Base-by-base conservation (phyloP, 2,797 vertebrate genomes). In the Anguilla marmorata region DNA sequence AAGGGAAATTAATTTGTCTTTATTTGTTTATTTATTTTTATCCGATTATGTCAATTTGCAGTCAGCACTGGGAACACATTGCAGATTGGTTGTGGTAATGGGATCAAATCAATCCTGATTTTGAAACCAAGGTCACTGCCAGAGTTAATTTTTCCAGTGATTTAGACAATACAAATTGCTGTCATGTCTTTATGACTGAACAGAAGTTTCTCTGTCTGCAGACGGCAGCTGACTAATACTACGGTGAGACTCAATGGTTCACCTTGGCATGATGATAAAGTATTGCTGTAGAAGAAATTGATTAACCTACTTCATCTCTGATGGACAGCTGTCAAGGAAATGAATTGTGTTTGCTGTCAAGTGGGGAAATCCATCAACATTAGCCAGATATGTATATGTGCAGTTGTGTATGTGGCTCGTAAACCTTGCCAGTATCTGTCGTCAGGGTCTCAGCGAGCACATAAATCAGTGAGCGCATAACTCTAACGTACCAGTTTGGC, bases 301-400 rank as follows among this genome's bases (percentile, higher is more conserved):
- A 92, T 91, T 90, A 90, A 12, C 11, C 60, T 19, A 54, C 88
- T 79, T 86, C 84, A 27, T 37, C 50, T 56, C 54, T 92, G 92
- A 93, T 86, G 86, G 92, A 91, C 92, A 92, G 91, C 88, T 90
- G 92, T 92, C 91, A 79, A 52, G 87, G 89, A 91, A 91, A 92
- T 89, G 89, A 89, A 91, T 91, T 87, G 86, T 83, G 83, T 89
- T 89, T 72, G 86, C 87, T 82, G 89, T 88, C 89, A 85, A 84
- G 86, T 37, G 80, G 86, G 85, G 86, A 89, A 86, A 90, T 91
- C 88, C 89, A 92, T 93, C 91, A 91, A 87, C 89, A 89, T 92
- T 90, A 91, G 87, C 48, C 82, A 48, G 82, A 88, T 90, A 85
- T 92, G 89, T 90, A 88, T 85, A 89, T 88, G 86, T 89, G 86